Evolutionary conservation across 2,113 vertebrate species (phyloP).

Genomic region (Nycticryphes semicollaris): DNA sequence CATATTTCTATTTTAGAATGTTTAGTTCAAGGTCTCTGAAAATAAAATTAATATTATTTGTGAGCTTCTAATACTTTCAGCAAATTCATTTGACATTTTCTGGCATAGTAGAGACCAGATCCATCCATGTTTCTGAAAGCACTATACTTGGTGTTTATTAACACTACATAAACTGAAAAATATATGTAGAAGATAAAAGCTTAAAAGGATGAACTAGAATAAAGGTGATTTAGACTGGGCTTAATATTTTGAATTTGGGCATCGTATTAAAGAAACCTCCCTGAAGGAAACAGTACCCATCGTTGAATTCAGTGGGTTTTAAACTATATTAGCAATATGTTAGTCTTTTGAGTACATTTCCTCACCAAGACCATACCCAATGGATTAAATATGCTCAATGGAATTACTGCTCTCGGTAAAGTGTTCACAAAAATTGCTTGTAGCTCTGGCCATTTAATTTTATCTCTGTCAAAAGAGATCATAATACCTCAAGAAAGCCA

Average conservation of each 20-base stretch:
- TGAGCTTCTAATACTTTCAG: constrained; percentile 55
- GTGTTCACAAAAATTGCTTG: background rate
- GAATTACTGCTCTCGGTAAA: background rate
- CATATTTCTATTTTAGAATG: constrained; percentile 72
- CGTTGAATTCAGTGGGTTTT: background rate
- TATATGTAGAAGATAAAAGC: background rate
- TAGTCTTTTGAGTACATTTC: background rate
- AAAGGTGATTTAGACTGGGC: background rate
- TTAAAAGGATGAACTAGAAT: background rate
- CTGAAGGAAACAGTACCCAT: background rate
- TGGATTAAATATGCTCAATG: background rate
- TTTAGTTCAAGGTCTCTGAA: constrained; percentile 65
- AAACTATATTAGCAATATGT: background rate
- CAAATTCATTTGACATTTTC: constrained; percentile 43
- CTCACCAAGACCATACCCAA: background rate
- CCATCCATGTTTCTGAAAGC: constrained; percentile 16
- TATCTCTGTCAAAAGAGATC: background rate
- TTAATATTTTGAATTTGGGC: background rate
- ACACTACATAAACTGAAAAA: background rate
- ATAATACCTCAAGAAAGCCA: background rate
- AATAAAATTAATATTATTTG: constrained; percentile 67
- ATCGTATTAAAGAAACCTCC: background rate
- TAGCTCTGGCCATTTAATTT: background rate
- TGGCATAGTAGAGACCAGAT: constrained; percentile 11
- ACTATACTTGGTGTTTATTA: background rate